phyloP scores from a whole-genome alignment of 1,140 invertebrate species.

The Cataglyphis hispanica region DNA sequence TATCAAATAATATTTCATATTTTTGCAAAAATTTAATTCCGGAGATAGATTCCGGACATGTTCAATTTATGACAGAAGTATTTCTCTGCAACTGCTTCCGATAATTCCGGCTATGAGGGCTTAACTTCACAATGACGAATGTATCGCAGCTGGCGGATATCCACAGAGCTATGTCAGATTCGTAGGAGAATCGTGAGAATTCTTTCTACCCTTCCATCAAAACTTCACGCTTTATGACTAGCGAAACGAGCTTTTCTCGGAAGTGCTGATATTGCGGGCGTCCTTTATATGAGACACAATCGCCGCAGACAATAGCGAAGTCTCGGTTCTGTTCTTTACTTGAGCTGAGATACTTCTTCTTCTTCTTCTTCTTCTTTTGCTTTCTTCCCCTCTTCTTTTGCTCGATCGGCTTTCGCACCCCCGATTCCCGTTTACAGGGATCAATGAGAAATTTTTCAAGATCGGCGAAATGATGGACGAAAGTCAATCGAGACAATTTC shows the following conservation, averaged over 20 bases:
- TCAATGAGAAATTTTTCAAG: slow-evolving; percentile 3
- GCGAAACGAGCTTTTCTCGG: slow-evolving; percentile 57
- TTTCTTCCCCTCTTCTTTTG: neutral
- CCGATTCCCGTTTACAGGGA: slow-evolving; percentile 15
- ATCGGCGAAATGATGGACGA: neutral
- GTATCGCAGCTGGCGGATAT: slow-evolving; percentile 43
- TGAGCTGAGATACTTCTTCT: neutral
- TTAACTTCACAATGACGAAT: slow-evolving; percentile 53
- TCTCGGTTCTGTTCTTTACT: slow-evolving; percentile 23
- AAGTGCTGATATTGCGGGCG: slow-evolving; percentile 52
- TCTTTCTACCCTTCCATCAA: slow-evolving; percentile 53
- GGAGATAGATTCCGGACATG: neutral
- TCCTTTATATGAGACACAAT: slow-evolving; percentile 61
- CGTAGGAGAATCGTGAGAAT: slow-evolving; percentile 4
- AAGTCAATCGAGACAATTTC: neutral
- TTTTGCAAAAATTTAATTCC: slow-evolving; percentile 19
- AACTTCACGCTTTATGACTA: slow-evolving; percentile 54
- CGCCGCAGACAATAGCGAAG: slow-evolving; percentile 46
- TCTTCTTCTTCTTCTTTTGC: slow-evolving; percentile 10
- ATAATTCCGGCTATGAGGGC: slow-evolving; percentile 4
- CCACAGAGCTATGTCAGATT: slow-evolving; percentile 10
- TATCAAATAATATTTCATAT: slow-evolving; percentile 19
- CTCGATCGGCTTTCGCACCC: neutral
- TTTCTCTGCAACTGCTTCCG: slow-evolving; percentile 1
- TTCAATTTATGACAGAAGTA: slow-evolving; percentile 13